Evolutionary conservation across 2,888 invertebrate genomes (phyloP).

Genomic region (Phaedon cochleariae): DNA sequence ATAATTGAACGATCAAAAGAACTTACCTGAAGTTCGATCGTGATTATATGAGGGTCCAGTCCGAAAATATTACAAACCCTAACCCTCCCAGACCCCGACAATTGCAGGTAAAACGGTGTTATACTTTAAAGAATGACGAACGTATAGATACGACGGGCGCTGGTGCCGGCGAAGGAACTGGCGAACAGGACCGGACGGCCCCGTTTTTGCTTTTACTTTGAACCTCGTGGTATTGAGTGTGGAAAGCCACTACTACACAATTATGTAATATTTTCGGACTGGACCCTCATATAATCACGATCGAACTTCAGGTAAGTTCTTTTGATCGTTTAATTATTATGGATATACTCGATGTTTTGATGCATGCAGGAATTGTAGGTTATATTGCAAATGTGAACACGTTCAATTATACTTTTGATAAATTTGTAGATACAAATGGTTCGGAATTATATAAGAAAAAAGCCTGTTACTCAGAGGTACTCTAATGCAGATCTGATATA

Average conservation of each 20-base stretch:
- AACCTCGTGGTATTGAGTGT: too few species aligned
- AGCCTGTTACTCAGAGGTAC: conserved; percentile 1
- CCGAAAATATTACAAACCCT: conserved; percentile 22
- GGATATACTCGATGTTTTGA: neutral
- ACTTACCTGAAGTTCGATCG: conserved; percentile 32
- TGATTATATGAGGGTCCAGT: conserved; percentile 33
- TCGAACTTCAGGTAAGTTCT: too few species aligned
- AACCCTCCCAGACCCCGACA: too few species aligned
- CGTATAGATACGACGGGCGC: too few species aligned
- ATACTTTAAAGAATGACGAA: too few species aligned
- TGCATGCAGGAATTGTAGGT: conserved; percentile 4
- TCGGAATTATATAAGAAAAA: neutral
- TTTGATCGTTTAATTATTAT: neutral
- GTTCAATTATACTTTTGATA: neutral
- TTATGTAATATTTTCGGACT: too few species aligned
- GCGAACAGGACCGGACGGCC: too few species aligned
- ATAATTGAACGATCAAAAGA: conserved; percentile 33
- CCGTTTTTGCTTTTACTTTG: too few species aligned
- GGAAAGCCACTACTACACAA: too few species aligned
- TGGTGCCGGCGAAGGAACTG: too few species aligned
- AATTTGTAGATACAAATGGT: neutral
- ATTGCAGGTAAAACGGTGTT: too few species aligned
- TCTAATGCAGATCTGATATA: conserved; percentile 1
- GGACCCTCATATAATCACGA: too few species aligned
- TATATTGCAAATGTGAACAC: neutral